phyloP scores from a whole-genome alignment of 2,113 vertebrate genomes.

The Amblyopsis rosae region DNA sequence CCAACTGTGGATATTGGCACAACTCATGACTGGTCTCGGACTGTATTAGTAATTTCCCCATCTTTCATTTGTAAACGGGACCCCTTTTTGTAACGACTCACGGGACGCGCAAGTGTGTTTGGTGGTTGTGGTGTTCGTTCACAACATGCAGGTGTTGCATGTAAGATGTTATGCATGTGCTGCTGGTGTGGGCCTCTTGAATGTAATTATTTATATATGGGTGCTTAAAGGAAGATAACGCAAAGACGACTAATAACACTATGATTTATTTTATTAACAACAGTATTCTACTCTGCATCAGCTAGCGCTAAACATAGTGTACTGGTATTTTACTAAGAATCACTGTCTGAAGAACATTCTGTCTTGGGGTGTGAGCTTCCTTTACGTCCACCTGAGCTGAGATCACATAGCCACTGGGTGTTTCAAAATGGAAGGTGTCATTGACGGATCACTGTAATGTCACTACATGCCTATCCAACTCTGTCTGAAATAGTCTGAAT shows the following conservation, averaged over 20 bases:
- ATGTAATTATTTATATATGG: not conserved
- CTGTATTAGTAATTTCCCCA: conserved; percentile 13
- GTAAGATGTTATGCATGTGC: conserved; percentile 1
- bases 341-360: no score
- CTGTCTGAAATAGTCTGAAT: no score
- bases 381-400: not conserved
- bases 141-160: not conserved
- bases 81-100: conserved; percentile 2
- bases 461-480: not conserved
- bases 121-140: conserved; percentile 16
- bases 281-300: not conserved
- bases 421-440: not conserved
- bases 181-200: conserved; percentile 9
- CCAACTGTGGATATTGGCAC: conserved; percentile 49
- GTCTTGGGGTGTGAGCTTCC: no score
- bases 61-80: conserved; percentile 21
- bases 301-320: not conserved
- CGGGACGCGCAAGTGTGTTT: not conserved
- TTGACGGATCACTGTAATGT: not conserved
- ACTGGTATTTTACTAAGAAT: no score
- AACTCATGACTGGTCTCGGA: conserved; percentile 46
- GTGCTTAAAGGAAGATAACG: no score
- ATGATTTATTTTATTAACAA: not conserved
- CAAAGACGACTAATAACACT: not conserved
- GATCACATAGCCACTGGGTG: conserved; percentile 25